Evolutionary conservation across 2,797 vertebrate species (phyloP).

Genomic region (Limnodromus scolopaceus): DNA sequence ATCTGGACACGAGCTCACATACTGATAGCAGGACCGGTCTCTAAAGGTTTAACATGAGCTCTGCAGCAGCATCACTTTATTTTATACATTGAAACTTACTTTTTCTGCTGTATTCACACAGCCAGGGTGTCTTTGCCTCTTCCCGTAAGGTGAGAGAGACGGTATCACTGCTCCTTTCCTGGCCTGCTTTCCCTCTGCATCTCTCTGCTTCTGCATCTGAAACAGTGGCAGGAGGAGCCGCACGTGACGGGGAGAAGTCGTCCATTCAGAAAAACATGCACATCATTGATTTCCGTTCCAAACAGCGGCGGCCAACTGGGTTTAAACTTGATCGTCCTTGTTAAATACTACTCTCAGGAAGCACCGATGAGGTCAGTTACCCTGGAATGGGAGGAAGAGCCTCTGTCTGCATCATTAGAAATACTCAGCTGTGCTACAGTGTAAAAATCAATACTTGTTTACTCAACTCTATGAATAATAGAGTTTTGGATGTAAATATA

Average conservation of each 20-base stretch:
- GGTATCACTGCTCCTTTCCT: neutral
- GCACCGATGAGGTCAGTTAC: slow-evolving; percentile 56
- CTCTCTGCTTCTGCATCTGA: neutral
- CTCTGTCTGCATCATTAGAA: slow-evolving; percentile 11
- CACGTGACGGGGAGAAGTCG: neutral
- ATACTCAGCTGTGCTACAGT: neutral
- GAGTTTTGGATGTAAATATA: slow-evolving; percentile 56
- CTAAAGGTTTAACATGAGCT: neutral
- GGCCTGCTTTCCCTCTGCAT: neutral
- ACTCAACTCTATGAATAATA: slow-evolving; percentile 69
- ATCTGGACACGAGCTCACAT: neutral
- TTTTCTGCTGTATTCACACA: neutral
- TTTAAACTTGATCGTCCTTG: neutral
- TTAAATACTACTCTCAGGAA: slow-evolving; percentile 27
- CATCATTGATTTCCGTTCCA: slow-evolving; percentile 57
- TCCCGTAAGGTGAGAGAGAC: neutral
- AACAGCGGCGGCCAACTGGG: neutral
- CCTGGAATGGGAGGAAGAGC: slow-evolving; percentile 17
- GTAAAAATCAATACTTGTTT: slow-evolving; percentile 73
- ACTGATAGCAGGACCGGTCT: neutral
- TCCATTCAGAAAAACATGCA: neutral
- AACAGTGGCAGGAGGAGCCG: neutral
- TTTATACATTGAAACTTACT: neutral
- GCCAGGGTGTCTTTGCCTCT: neutral
- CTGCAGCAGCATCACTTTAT: neutral